Evolutionary conservation across 2,888 invertebrate species (phyloP).

Genomic region (Salpingus planirostris): DNA sequence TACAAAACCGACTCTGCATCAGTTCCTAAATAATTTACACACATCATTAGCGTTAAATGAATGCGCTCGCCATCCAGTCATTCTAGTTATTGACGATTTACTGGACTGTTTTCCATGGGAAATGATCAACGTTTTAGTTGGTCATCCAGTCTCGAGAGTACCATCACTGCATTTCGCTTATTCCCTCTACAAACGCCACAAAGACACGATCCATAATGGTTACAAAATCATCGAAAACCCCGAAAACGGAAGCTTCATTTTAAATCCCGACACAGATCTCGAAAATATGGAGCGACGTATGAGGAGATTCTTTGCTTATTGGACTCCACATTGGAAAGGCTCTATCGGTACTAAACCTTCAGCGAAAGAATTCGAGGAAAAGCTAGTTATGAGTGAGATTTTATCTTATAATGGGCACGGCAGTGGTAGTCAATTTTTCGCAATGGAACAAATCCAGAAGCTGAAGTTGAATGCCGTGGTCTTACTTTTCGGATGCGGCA

Average conservation of each 20-base stretch:
- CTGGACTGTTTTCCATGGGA: not conserved
- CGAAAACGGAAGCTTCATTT: not conserved
- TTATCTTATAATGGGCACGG: constrained; percentile 58
- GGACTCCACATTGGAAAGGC: not conserved
- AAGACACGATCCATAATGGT: not conserved
- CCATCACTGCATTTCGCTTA: not conserved
- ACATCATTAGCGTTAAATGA: no score
- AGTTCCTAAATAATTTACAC: no score
- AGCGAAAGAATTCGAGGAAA: not conserved
- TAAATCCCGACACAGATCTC: not conserved
- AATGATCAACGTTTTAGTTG: constrained; percentile 1
- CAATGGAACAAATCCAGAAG: constrained; percentile 47
- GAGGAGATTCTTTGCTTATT: not conserved
- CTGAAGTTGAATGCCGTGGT: constrained; percentile 48
- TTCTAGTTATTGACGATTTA: no score
- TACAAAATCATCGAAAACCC: not conserved
- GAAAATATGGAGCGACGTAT: not conserved
- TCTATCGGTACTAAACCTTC: not conserved
- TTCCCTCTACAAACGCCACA: not conserved
- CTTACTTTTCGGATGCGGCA: constrained; percentile 59
- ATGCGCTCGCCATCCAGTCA: no score
- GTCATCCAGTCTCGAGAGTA: not conserved
- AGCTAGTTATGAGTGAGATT: not conserved
- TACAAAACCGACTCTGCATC: no score
- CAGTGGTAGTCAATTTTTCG: constrained; percentile 52